These are phyloP conservation scores for Conomelus anceps DNA, from an alignment of 2,888 invertebrate genomes.

Conservation along the genomic window DNA sequence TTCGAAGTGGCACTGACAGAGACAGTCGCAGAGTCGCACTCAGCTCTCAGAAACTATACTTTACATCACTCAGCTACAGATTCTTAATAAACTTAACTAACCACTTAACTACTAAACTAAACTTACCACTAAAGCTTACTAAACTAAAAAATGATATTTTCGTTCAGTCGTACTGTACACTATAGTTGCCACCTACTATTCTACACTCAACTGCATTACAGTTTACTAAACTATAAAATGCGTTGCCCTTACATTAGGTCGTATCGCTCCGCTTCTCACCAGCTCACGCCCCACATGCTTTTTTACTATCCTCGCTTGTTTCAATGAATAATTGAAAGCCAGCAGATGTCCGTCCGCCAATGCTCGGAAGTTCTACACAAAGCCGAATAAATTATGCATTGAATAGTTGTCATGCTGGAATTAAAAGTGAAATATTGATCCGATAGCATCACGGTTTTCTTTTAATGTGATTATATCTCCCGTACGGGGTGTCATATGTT, in stretches of 20 bases:
- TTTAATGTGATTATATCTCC: background rate
- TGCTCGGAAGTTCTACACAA: background rate
- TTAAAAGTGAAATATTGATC: background rate
- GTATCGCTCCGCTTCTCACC: background rate
- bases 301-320: background rate
- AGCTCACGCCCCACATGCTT: background rate
- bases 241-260: background rate
- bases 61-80: no score
- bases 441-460: background rate
- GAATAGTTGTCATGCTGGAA: background rate
- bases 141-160: no score
- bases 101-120: no score
- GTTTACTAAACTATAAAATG: background rate
- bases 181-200: no score
- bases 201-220: background rate
- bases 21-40: background rate
- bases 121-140: no score
- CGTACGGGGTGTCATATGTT: background rate
- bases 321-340: background rate
- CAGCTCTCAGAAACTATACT: background rate
- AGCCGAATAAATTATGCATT: background rate
- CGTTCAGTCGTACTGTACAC: no score
- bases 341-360: background rate
- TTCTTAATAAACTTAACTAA: no score
- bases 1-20: background rate